Conservation (phyloP, 2,113 vertebrate genomes). For the Zapornia atra region DNA sequence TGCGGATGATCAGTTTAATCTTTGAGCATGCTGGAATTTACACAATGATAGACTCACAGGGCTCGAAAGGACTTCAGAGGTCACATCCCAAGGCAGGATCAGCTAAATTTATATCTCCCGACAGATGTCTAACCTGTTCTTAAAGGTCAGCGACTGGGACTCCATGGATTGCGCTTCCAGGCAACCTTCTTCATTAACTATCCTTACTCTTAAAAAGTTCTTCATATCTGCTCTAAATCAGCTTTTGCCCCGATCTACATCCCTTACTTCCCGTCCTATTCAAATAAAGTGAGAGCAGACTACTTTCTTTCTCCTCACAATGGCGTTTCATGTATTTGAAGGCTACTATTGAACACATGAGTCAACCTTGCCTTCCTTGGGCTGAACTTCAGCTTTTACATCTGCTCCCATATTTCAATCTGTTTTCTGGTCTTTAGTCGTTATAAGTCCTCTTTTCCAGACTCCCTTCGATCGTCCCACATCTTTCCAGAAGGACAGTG, state of each 20-base stretch:
- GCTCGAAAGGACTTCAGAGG: conserved; percentile 10
- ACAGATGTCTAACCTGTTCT: conserved; percentile 19
- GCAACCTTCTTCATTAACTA: background rate
- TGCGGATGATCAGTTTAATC: background rate
- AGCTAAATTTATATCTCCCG: background rate
- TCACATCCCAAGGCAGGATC: conserved; percentile 12
- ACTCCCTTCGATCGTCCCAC: background rate
- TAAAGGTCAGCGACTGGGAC: background rate
- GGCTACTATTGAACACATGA: rapidly evolving
- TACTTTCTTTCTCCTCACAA: background rate
- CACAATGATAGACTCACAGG: background rate
- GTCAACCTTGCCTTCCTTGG: background rate
- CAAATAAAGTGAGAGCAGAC: background rate
- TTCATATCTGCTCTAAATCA: background rate
- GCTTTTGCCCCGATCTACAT: background rate
- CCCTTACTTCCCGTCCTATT: background rate
- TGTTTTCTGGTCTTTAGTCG: background rate
- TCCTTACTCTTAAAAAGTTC: background rate
- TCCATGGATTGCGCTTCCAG: background rate
- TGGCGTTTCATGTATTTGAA: background rate
- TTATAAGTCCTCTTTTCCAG: background rate
- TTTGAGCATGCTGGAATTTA: background rate
- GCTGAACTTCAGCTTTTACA: background rate
- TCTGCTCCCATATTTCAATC: background rate
- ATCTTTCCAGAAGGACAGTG: background rate